Evolutionary conservation across 2,797 vertebrate species (phyloP).

Genomic region (Iguana delicatissima): DNA sequence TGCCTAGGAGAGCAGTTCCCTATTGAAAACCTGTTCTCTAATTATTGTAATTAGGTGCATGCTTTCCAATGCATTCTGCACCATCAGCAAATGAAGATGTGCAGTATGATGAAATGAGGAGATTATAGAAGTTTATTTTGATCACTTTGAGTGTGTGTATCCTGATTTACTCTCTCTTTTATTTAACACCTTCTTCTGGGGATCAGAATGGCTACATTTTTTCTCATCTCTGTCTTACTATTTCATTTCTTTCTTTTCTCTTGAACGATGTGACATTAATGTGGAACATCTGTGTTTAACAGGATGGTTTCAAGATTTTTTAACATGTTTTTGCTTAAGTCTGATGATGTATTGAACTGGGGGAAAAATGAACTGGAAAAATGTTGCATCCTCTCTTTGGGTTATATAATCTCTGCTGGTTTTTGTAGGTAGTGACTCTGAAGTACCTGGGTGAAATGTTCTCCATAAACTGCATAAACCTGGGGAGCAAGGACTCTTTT

Average conservation of each 20-base stretch:
- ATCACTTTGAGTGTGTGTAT: neutral
- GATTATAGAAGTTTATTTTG: slow-evolving; percentile 20
- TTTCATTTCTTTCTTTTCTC: neutral
- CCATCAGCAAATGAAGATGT: neutral
- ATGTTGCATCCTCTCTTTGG: neutral
- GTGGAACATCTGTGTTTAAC: slow-evolving; percentile 56
- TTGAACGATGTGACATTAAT: slow-evolving; percentile 53
- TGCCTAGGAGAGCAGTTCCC: neutral
- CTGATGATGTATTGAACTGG: neutral
- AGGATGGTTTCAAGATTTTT: slow-evolving; percentile 18
- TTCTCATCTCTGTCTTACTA: slow-evolving; percentile 5
- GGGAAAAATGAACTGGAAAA: neutral
- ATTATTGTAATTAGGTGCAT: neutral
- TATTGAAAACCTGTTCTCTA: neutral
- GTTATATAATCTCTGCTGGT: neutral
- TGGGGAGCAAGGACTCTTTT: neutral
- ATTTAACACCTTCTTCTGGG: neutral
- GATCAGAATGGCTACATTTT: slow-evolving; percentile 18
- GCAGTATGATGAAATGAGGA: neutral
- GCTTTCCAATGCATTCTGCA: accelerated
- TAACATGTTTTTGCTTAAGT: slow-evolving; percentile 43
- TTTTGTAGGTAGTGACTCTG: neutral
- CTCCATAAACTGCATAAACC: neutral
- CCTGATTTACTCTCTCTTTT: neutral
- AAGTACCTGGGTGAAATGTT: neutral